Percentiles rank a stretch among this genome's conserved stretches.
Evolutionary conservation across 2,797 vertebrate genomes (phyloP).

Genomic region (Geotrypetes seraphini): DNA sequence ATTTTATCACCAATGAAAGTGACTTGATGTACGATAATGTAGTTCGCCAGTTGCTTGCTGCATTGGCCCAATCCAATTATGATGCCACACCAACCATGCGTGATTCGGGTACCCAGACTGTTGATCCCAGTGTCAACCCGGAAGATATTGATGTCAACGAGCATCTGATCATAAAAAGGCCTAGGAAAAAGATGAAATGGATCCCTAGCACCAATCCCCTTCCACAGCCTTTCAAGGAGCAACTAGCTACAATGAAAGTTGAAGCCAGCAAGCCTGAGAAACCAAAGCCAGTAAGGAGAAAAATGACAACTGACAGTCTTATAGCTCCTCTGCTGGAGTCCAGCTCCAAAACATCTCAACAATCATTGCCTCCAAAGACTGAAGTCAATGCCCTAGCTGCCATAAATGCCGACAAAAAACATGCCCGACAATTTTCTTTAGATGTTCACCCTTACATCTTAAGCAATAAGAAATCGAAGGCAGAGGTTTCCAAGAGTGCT

Average conservation of each 20-base stretch:
- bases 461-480: constrained; percentile 81
- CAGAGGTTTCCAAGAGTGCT: constrained; percentile 54
- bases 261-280: constrained; percentile 90
- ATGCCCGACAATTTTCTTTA: constrained; percentile 85
- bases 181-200: constrained; percentile 96
- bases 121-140: constrained; percentile 82
- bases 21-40: constrained; percentile 98
- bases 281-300: constrained; percentile 79
- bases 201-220: constrained; percentile 82
- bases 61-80: constrained; percentile 91
- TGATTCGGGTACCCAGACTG: constrained; percentile 83
- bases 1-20: constrained; percentile 97
- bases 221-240: constrained; percentile 95
- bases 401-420: constrained; percentile 72
- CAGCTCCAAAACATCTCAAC: constrained; percentile 69
- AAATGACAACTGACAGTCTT: constrained; percentile 77
- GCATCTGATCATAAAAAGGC: constrained; percentile 85
- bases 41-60: constrained; percentile 88
- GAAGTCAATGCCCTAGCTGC: constrained; percentile 18
- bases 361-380: constrained; percentile 59
- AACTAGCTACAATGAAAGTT: constrained; percentile 72
- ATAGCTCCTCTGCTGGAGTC: constrained; percentile 78
- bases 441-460: constrained; percentile 93
- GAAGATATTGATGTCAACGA: constrained; percentile 71
- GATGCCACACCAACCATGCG: constrained; percentile 88